phyloP scores from a whole-genome alignment of 2,797 vertebrate genomes.

The Hippocampus kuda region DNA sequence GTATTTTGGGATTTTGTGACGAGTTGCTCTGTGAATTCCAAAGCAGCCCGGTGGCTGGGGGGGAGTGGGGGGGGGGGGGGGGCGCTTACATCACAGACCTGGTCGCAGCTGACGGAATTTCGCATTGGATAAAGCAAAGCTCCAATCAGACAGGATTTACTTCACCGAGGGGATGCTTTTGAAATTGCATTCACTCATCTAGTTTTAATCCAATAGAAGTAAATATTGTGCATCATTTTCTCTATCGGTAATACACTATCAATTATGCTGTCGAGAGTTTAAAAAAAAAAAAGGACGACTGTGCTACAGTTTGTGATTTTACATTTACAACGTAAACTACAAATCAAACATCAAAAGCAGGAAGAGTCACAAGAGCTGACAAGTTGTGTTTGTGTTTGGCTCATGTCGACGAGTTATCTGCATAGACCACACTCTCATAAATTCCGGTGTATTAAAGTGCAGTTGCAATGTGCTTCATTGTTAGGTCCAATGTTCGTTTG shows the following conservation, averaged over 20 bases:
- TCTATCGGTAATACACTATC: background rate
- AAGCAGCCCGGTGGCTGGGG: background rate
- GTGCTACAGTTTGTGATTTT: background rate
- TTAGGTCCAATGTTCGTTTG: too few relatives aligned
- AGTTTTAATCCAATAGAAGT: conserved; percentile 6
- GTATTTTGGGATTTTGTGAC: background rate
- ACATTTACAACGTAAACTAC: background rate
- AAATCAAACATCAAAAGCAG: background rate
- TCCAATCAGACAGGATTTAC: conserved; percentile 8
- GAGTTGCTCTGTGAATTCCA: background rate
- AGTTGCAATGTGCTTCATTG: too few relatives aligned
- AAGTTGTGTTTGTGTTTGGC: background rate
- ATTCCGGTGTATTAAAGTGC: too few relatives aligned
- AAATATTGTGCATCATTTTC: background rate
- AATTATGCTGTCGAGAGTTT: background rate
- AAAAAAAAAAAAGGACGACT: too few relatives aligned
- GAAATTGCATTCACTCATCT: conserved; percentile 5
- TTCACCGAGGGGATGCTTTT: background rate
- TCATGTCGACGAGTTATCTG: background rate
- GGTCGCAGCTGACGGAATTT: conserved; percentile 2
- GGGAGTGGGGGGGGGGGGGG: too few relatives aligned
- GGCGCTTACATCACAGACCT: conserved; percentile 2
- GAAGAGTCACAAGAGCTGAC: background rate
- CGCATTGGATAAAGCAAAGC: conserved; percentile 2
- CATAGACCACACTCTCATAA: too few relatives aligned